These are phyloP conservation scores for Hirtodrosophila histrioides DNA, from an alignment of 2,888 invertebrate genomes.

Conservation along the genomic window DNA sequence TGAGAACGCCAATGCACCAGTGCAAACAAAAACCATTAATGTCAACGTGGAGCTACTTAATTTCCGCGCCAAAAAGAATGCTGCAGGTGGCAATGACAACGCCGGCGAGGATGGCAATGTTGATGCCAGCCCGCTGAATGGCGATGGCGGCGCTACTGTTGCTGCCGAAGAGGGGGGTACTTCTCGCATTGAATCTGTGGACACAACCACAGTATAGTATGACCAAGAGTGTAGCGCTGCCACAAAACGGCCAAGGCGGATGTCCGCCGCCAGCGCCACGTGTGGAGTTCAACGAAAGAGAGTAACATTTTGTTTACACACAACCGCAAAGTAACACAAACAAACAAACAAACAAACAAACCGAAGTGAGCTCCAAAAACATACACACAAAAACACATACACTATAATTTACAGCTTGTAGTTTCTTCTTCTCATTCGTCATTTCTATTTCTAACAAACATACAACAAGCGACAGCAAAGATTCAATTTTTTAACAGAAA, in stretches of 20 bases:
- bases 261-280: slow-evolving; percentile 70
- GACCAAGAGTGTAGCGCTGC: slow-evolving; percentile 76
- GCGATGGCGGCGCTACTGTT: slow-evolving; percentile 45
- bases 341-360: slow-evolving; percentile 33
- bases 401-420: slow-evolving; percentile 68
- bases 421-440: slow-evolving; percentile 71
- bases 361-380: slow-evolving; percentile 45
- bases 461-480: slow-evolving; percentile 37
- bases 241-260: slow-evolving; percentile 82
- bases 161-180: slow-evolving; percentile 60
- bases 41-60: slow-evolving; percentile 82
- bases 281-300: slow-evolving; percentile 83
- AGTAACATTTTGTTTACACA: slow-evolving; percentile 79
- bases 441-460: slow-evolving; percentile 47
- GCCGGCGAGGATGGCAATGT: slow-evolving; percentile 67
- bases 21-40: slow-evolving; percentile 76
- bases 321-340: slow-evolving; percentile 60
- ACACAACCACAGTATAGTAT: slow-evolving; percentile 84
- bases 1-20: slow-evolving; percentile 49
- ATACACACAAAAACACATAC: slow-evolving; percentile 26
- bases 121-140: slow-evolving; percentile 49
- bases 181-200: slow-evolving; percentile 83
- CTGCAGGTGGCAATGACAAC: slow-evolving; percentile 49
- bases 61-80: slow-evolving; percentile 71
- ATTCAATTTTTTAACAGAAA: slow-evolving; percentile 37